Conservation (phyloP, 2,888 invertebrate genomes). For the Drosophila merina region DNA sequence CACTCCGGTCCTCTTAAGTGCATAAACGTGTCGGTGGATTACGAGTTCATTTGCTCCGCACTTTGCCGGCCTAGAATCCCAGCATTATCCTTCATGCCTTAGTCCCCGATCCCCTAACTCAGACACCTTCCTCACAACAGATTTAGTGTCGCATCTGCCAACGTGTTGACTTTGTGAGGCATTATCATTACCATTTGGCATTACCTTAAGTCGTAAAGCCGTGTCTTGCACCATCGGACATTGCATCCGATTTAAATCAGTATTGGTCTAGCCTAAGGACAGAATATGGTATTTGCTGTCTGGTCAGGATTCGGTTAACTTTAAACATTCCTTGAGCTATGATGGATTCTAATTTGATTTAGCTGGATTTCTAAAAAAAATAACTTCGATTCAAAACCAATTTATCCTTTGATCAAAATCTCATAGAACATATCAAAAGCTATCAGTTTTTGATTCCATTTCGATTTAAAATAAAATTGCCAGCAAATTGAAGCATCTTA, state of each 20-base stretch:
- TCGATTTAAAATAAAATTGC: not conserved
- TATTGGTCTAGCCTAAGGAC: slow-evolving; percentile 16
- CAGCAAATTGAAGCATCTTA: not conserved
- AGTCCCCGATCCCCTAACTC: not conserved
- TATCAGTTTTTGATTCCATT: not conserved
- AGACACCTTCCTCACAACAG: slow-evolving; percentile 37
- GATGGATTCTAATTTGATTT: not conserved
- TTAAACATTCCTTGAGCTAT: not conserved
- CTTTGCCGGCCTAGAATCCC: slow-evolving; percentile 5
- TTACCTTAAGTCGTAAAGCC: slow-evolving; percentile 62
- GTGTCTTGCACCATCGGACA: slow-evolving; percentile 16
- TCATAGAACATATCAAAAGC: no score
- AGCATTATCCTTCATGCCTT: not conserved
- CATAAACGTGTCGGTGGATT: slow-evolving; percentile 77
- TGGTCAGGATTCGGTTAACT: not conserved
- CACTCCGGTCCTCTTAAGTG: slow-evolving; percentile 54
- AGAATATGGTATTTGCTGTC: slow-evolving; percentile 19
- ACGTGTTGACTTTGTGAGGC: slow-evolving; percentile 72
- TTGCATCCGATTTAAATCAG: slow-evolving; percentile 14
- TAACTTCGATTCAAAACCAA: not conserved
- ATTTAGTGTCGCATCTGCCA: slow-evolving; percentile 55
- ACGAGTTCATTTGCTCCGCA: slow-evolving; percentile 71
- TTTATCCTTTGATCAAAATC: no score
- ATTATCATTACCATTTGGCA: slow-evolving; percentile 76
- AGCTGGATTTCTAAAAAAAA: not conserved